Conservation (phyloP, 2,113 vertebrate species). For the Eidolon helvum region DNA sequence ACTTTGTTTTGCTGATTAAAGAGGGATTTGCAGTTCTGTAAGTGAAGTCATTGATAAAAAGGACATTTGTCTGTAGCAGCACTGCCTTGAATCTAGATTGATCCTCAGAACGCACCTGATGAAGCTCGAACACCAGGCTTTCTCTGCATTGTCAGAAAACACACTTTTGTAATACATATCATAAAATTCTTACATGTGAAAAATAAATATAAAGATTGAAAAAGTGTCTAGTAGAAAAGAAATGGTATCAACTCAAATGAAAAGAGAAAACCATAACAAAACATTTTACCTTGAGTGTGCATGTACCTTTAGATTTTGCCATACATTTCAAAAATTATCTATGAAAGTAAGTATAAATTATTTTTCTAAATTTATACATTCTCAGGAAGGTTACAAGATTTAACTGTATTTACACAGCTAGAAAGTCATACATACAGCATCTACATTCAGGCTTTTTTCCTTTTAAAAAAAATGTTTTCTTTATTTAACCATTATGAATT, state of each 20-base stretch:
- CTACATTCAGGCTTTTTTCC: not conserved
- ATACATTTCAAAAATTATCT: not conserved
- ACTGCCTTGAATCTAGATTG: not conserved
- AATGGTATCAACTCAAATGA: not conserved
- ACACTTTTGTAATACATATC: not conserved
- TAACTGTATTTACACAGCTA: not conserved
- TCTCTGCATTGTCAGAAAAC: not conserved
- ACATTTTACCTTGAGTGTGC: not conserved
- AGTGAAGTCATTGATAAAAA: conserved; percentile 10
- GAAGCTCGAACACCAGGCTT: not conserved
- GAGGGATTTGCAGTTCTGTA: not conserved
- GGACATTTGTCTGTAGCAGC: not conserved
- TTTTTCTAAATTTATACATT: not conserved
- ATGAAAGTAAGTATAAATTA: not conserved
- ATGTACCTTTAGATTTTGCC: not conserved
- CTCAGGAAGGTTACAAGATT: not conserved
- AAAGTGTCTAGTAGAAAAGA: not conserved
- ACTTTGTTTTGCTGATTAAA: conserved; percentile 54
- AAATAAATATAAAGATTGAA: not conserved
- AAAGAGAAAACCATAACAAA: not conserved
- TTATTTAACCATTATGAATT: not conserved
- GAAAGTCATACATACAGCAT: not conserved
- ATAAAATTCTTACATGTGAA: not conserved
- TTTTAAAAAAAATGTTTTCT: not conserved
- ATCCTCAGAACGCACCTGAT: not conserved